Percentiles rank a stretch among this genome's conserved stretches.
These are phyloP conservation scores for Tenthredo scrophulariae DNA, from an alignment of 2,888 invertebrate species.

Conservation along the genomic window DNA sequence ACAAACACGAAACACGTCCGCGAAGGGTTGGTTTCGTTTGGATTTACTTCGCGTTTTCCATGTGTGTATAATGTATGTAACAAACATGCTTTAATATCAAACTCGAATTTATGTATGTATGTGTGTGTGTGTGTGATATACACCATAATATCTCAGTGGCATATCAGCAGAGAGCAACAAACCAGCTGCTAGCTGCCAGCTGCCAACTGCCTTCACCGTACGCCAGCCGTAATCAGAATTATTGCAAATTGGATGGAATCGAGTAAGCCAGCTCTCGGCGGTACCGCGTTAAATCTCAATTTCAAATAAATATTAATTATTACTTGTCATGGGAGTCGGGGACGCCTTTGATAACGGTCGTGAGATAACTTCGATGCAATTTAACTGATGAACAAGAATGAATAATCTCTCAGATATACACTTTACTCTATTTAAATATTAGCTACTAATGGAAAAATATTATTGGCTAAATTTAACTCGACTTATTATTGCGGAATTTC, in stretches of 20 bases:
- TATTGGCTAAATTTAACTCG: background rate
- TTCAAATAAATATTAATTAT: constrained; percentile 53
- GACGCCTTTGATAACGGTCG: constrained; percentile 31
- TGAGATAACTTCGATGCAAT: constrained; percentile 44
- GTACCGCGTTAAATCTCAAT: constrained; percentile 52
- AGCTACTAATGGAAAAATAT: background rate
- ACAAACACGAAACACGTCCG: constrained; percentile 44
- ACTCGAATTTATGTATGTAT: background rate
- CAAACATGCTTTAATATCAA: constrained; percentile 13
- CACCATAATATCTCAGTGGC: background rate
- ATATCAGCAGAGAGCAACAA: constrained; percentile 15
- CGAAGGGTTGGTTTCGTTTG: constrained; percentile 26
- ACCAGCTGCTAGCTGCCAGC: constrained; percentile 49
- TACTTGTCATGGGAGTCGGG: constrained; percentile 21
- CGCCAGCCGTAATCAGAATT: constrained; percentile 48
- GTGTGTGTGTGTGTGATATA: background rate
- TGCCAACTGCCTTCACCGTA: constrained; percentile 40
- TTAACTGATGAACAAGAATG: constrained; percentile 36
- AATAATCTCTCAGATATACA: constrained; percentile 20
- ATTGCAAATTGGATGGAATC: constrained; percentile 54
- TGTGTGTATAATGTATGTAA: background rate
- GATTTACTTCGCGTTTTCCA: constrained; percentile 14
- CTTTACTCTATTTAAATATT: background rate
- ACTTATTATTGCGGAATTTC: background rate
- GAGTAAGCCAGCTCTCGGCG: constrained; percentile 50